Evolutionary conservation across 2,888 invertebrate species (phyloP), one percentile per base, ranked within the genome.

Genomic region (Rhogogaster chlorosoma): DNA sequence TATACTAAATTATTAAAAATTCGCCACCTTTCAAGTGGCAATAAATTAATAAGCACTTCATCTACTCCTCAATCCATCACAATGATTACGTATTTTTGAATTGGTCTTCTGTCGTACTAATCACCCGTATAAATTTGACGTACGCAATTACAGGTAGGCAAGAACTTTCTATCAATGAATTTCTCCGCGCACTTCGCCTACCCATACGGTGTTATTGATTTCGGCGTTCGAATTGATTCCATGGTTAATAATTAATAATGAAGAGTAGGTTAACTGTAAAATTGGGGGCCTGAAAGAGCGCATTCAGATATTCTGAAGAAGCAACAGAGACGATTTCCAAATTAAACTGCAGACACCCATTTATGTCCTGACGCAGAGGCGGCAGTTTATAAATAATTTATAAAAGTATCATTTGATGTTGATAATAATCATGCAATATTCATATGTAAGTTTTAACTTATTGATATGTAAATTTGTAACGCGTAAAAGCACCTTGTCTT

Each of bases 381-480:
- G 57, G 15, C 61, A 45, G 32, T 10, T 18, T 61, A 61, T 80
- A 61, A 80, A 80, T 80, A 80, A 80, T 61, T 80, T 36, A 61
- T 26, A 61, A 80, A 38, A 61, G 49, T 49, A 53, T 26, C 15
- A n/a, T 61, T 61, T 42, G 36, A 80, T 38, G 4, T 61, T 22
- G 49, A 38, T 80, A 26, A 12, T 26, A n/a, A 38, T 38, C 57
- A 38, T 80, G 26, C 57, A 61, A 80, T 80, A 80, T 80, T 80
- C 78, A 61, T 80, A 22, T n/a, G 38, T 42, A 71, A 71, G 36
- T 71, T n/a, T 9, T 32, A 77, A 49, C 75, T 77, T 18, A 77
- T 77, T 32, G 29, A 77, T 77, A 77, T 29, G 53, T 77, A 49
- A 77, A 53, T 49, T 12, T 38, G 9, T 5, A 57, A 10, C 22